Conservation (phyloP, 1,140 invertebrate genomes). For the Archegozetes longisetosus region DNA sequence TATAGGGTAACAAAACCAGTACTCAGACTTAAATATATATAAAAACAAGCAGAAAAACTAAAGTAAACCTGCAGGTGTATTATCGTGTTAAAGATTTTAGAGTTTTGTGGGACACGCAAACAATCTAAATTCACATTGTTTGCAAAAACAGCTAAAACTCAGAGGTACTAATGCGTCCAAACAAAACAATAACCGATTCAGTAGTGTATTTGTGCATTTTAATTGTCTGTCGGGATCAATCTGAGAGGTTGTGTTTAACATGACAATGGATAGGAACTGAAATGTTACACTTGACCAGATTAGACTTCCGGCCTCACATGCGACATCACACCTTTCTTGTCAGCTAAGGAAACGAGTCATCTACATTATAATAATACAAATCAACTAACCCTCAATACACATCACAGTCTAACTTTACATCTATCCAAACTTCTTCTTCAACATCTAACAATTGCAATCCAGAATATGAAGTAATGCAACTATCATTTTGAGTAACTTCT, state of each 20-base stretch:
- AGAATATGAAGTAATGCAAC: too few species aligned
- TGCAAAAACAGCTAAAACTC: background rate
- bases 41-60: background rate
- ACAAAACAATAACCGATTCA: background rate
- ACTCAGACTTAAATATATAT: too few species aligned
- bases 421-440: too few species aligned
- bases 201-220: background rate
- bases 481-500: too few species aligned
- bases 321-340: background rate
- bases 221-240: too few species aligned
- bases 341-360: background rate
- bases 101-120: background rate
- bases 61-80: background rate
- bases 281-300: background rate
- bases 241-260: background rate
- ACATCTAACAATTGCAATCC: too few species aligned
- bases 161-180: background rate
- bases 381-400: too few species aligned
- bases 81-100: background rate
- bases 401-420: too few species aligned
- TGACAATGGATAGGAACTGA: background rate
- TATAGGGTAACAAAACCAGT: background rate
- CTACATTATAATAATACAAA: background rate
- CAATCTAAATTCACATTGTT: background rate
- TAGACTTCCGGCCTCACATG: background rate